Evolutionary conservation across 1,140 invertebrate genomes (phyloP).

Genomic region (Eurosta solidaginis): DNA sequence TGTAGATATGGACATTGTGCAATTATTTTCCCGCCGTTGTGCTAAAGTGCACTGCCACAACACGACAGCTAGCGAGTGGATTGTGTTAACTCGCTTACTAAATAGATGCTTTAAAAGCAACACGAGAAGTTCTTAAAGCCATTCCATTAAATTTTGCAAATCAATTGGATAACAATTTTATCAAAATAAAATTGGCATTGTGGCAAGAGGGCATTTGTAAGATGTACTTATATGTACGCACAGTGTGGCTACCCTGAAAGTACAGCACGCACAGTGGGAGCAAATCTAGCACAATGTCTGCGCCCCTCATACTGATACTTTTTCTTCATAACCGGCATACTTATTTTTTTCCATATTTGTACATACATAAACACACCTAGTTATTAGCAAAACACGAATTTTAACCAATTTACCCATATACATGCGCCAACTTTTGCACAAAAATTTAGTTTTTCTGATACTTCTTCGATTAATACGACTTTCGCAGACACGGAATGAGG

Average conservation of each 20-base stretch:
- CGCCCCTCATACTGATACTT: neutral
- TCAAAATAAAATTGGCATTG: too few relatives aligned
- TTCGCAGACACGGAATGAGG: neutral
- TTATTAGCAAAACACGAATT: neutral
- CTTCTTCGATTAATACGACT: slow-evolving; percentile 7
- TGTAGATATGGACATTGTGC: slow-evolving; percentile 30
- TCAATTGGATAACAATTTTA: neutral
- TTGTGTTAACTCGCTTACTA: too few relatives aligned
- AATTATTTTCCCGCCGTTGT: slow-evolving; percentile 35
- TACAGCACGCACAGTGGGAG: slow-evolving; percentile 33
- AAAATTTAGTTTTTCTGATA: neutral
- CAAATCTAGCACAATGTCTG: neutral
- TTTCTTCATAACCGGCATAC: neutral
- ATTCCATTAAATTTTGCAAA: too few relatives aligned
- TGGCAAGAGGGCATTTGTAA: too few relatives aligned
- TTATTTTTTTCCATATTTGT: neutral
- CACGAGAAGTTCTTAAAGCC: neutral
- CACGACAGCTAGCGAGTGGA: too few relatives aligned
- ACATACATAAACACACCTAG: neutral
- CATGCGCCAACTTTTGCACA: neutral
- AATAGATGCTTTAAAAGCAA: too few relatives aligned
- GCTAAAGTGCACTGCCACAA: neutral
- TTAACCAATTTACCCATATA: neutral
- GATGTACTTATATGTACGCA: too few relatives aligned
- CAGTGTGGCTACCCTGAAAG: slow-evolving; percentile 26